phyloP scores from a whole-genome alignment of 1,140 invertebrate genomes.

The Monomorium pharaonis region DNA sequence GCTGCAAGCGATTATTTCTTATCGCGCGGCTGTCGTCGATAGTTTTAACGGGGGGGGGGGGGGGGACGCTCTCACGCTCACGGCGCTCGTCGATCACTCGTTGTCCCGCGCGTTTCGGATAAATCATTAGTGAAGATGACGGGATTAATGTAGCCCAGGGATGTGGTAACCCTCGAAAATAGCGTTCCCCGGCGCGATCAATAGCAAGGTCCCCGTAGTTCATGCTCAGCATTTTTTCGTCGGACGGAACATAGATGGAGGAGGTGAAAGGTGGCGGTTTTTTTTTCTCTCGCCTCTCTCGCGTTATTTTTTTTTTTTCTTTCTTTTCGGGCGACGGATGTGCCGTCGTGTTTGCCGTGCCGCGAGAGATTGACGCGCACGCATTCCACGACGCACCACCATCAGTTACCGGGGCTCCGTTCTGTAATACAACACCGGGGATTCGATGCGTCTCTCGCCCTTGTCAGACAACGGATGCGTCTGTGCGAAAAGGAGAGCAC shows the following conservation, averaged over 20 bases:
- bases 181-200: background rate
- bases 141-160: constrained; percentile 25
- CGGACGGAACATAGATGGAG: background rate
- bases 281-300: background rate
- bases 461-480: constrained; percentile 8
- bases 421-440: constrained; percentile 17
- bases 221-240: constrained; percentile 2
- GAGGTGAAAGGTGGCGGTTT: background rate
- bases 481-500: background rate
- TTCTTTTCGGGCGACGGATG: background rate
- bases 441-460: background rate
- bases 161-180: constrained; percentile 3
- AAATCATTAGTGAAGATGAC: background rate
- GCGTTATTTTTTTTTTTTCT: background rate
- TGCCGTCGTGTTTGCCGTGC: background rate
- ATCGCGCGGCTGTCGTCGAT: background rate
- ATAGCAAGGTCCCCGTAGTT: no score
- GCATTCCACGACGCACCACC: constrained; percentile 19
- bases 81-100: constrained; percentile 6
- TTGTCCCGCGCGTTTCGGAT: background rate
- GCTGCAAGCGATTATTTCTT: background rate
- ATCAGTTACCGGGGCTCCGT: constrained; percentile 37
- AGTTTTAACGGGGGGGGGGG: background rate
- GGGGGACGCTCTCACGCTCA: background rate
- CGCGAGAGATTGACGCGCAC: constrained; percentile 14